Base-by-base conservation (phyloP, 2,888 invertebrate genomes). In the Onchidella celtica region DNA sequence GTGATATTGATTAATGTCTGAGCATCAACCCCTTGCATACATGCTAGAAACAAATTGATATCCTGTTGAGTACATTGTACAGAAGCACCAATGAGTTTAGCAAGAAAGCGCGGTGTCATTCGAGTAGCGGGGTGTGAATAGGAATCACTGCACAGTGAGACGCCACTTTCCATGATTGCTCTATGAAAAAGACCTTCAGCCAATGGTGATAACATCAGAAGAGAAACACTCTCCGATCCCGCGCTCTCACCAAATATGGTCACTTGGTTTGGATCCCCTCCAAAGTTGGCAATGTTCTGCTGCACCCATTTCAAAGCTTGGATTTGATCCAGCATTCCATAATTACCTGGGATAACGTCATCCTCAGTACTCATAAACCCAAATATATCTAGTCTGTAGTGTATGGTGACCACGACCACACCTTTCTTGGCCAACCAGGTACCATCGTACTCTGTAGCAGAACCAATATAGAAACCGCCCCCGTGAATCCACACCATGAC, bases 401-500 rank as follows among this genome's bases (percentile, higher is more conserved):
- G 87, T 14, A 88, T 79, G 1, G 87, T 86, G n/a, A 89, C 88
- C 1, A 89, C 86, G 0, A 89, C 83, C 6, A 90, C 87, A 0
- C 87, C 88, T 57, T 86, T 82, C 4, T 63, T n/a, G 24, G 89
- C 88, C 11, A 89, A 83, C 34, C 86, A 80, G 65, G 87, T 68
- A 1, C 88, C 88, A 63, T 88, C 87, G 70, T 87, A 89, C 24
- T 86, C 84, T 0, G 84, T 79, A 0, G 88, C 87, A 0, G 87
- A 83, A 9, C 90, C 88, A 57, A 82, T 86, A 59, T 74, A 81
- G 69, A 85, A 89, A 9, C 85, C 79, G 0, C 90, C 90, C 0
- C 90, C 90, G 61, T 89, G 88, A 32, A 89, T 85, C 88, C 89
- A 90, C 24, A 89, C 85, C 87, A 89, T 86, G 0, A 89, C 88